Base-by-base conservation (phyloP, 2,113 vertebrate genomes). In the Pachypanchax playfairii region DNA sequence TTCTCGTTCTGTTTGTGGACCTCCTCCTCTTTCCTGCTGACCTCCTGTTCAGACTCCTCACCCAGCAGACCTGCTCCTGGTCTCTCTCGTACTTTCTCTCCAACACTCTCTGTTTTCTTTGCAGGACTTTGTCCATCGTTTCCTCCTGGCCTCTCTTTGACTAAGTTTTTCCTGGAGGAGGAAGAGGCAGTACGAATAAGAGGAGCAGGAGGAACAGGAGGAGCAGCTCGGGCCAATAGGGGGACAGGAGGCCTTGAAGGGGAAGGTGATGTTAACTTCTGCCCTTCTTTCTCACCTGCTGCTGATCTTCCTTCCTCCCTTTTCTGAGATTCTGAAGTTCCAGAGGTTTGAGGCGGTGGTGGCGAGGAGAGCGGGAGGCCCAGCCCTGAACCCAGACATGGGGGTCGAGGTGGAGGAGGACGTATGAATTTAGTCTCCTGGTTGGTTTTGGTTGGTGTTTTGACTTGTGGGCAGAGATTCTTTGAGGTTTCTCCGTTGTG, bases 371-470 rank as follows among this genome's bases (percentile, higher is more conserved):
- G 29, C 53, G 55, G 77, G 1, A 52, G 83, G 55, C 70, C 75
- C 68, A 68, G 65, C 6, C 75, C 88, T 3, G 65, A 52, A 15
- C 75, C 46, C 58, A 85, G 76, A 62, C 75, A 85, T 6, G 87
- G 90, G 33, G 92, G 88, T 20, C 91, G 81, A 0, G 91, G 39
- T 10, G 39, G 91, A 0, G 94, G 94, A 0, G 95, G 92, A 5
- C 80, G 90, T 73, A 76, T 93, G 67, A 85, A 90, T 73, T 89
- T 86, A 4, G 71, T 77, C 36, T 84, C 88, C 59, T 70, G 65
- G 39, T 63, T 78, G 68, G 15, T 12, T 50, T 87, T 64, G 2
- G 25, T 6, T 28, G 84, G 79, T 49, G 39, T 72, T 86, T 88
- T 90, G 53, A 56, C 71, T 28, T 74, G 73, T 3, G 31, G 22